phyloP scores from a whole-genome alignment of 2,888 invertebrate species.

The Hybos culiciformis region DNA sequence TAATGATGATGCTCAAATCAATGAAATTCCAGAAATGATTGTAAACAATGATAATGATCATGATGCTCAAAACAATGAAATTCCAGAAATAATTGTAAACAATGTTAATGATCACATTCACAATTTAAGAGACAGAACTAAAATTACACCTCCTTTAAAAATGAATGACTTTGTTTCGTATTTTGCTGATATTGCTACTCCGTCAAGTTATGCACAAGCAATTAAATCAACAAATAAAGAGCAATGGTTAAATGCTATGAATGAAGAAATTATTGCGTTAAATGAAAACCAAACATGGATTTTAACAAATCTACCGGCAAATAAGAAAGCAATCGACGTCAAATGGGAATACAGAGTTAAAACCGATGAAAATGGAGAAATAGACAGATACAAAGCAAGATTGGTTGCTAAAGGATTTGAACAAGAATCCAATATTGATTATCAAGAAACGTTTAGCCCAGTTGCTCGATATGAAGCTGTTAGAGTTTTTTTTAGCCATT shows the following conservation, averaged over 20 bases:
- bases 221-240: neutral
- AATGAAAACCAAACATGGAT: conserved; percentile 14
- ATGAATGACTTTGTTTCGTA: no score
- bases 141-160: no score
- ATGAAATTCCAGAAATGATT: no score
- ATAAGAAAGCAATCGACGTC: neutral
- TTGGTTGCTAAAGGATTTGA: conserved; percentile 8
- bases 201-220: no score
- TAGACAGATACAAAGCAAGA: conserved; percentile 1
- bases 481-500: conserved; percentile 5
- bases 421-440: conserved; percentile 8
- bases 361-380: conserved; percentile 1
- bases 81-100: no score
- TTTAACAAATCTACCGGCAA: conserved; percentile 6
- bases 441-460: conserved; percentile 10
- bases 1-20: no score
- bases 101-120: no score
- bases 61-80: no score
- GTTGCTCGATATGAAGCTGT: conserved; percentile 8
- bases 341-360: conserved; percentile 6
- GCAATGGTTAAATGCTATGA: conserved; percentile 12
- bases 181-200: no score
- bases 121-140: no score
- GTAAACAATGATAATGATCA: no score
- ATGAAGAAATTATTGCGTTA: conserved; percentile 11